Base-by-base conservation (phyloP, 37 sponge, comb jelly and placozoan genomes). In the Aphrocallistes beatrix region DNA sequence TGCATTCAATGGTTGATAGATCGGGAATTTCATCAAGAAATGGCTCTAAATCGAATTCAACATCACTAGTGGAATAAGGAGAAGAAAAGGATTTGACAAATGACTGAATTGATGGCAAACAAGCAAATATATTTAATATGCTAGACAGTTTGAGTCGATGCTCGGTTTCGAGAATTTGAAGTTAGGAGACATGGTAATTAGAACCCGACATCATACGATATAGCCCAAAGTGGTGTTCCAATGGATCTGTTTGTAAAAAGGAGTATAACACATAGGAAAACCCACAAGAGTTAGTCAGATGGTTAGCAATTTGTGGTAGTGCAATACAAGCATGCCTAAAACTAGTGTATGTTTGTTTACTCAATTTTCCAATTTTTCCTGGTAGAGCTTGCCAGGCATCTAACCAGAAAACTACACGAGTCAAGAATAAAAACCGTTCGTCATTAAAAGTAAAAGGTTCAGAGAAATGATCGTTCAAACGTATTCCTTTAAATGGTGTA, bases 141-240 rank as follows among this genome's bases (percentile, higher is more conserved):
- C n/a, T n/a, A n/a, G n/a, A n/a, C n/a, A n/a, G n/a, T n/a, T n/a
- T n/a, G n/a, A n/a, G n/a, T n/a, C n/a, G n/a, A n/a, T n/a, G n/a
- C n/a, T n/a, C n/a, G n/a, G n/a, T n/a, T n/a, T n/a, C n/a, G n/a
- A n/a, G n/a, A n/a, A n/a, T n/a, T n/a, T n/a, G n/a, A n/a, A n/a
- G n/a, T n/a, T n/a, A n/a, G 21, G 75, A 60, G n/a, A 60, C 34
- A 60, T 60, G 21, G n/a, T 60, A 60, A 13, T 60, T 60, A 6
- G 75, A 60, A 60, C 75, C 34, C 8, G 75, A 21, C 75, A 60
- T 21, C 75, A 60, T 60, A 60, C 75, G 75, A 60, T 60, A 60
- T 21, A 60, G 21, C 3, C 75, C 75, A 13, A 60, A 60, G n/a
- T 60, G 75, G 34, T 60, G 75, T 60, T 60, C 75, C 75, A 60